Base-by-base conservation (phyloP, 2,113 vertebrate species). In the Pandion haliaetus region DNA sequence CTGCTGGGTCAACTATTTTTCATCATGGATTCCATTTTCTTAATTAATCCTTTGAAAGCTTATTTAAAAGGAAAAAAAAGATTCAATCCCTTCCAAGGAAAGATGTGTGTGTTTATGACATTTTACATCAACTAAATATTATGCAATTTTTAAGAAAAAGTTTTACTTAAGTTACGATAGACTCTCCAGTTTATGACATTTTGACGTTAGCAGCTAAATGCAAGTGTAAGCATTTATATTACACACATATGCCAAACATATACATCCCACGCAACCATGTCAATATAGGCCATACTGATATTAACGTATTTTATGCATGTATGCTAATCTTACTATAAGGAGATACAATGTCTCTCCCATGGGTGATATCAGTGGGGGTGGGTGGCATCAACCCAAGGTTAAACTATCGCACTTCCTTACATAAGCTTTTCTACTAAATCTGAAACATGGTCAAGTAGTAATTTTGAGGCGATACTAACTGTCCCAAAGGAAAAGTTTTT, bases 1-100 rank as follows among this genome's bases (percentile, higher is more conserved):
- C 63, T 73, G 45, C 93, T 88, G 71, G 79, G 79, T 80, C 79
- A 95, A 58, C 59, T 88, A 38, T 49, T 94, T 93, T 89, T 90
- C 58, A 61, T 93, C 71, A 73, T 73, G 45, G 31, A 44, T 92
- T 95, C 88, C 29, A 81, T 81, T 93, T 86, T 86, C 36, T 49
- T 62, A 96, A 93, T 49, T 21, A 95, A 70, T 45, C 80, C 12
- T 80, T 67, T 81, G 38, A 86, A 96, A 91, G 49, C 8, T 19
- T 86, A 88, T 66, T 78, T 62, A 50, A 49, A 88, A 84, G 23
- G 12, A 28, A 61, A 67, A 77, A 82, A 86, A 57, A 55, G 1
- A 59, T 14, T 38, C 40, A 36, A 6, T 28, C 45, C 78, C 69
- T 94, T 67, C 36, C 69, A 86, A 58, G 26, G 80, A 58, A 93